These are phyloP conservation scores for Amphipoea oculea DNA, from an alignment of 2,888 invertebrate species.

Conservation along the genomic window DNA sequence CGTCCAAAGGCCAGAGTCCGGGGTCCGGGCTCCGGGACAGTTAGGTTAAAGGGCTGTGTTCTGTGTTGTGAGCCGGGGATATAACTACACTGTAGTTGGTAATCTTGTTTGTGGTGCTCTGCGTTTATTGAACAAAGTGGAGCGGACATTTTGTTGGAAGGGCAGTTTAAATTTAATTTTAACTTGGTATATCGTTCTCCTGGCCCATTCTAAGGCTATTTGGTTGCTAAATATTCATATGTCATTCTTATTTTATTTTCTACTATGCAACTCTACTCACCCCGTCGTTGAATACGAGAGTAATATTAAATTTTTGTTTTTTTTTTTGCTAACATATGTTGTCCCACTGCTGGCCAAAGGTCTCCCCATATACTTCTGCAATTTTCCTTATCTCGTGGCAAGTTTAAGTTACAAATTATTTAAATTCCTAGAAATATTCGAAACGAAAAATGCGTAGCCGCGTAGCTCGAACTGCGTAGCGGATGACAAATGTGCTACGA, in stretches of 20 bases:
- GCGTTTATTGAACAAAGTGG: conserved; percentile 24
- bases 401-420: background rate
- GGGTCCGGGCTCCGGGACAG: background rate
- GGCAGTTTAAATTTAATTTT: conserved; percentile 21
- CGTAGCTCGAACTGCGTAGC: conserved; percentile 28
- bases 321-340: too few species aligned
- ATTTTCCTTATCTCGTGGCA: too few species aligned
- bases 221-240: background rate
- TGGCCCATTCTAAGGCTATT: background rate
- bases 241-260: background rate
- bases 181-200: background rate
- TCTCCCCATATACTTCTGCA: too few species aligned
- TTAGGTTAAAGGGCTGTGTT: conserved; percentile 16
- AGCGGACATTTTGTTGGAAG: background rate
- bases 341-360: too few species aligned
- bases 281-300: background rate
- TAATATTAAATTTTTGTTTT: background rate
- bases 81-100: conserved; percentile 14
- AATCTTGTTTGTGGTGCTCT: conserved; percentile 42
- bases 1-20: conserved; percentile 5
- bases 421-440: background rate
- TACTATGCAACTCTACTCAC: too few species aligned
- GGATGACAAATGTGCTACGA: conserved; percentile 29
- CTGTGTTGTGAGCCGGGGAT: conserved; percentile 18
- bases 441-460: conserved; percentile 9